Evolutionary conservation across 2,888 invertebrate genomes (phyloP).

Genomic region (Euclidia mi): DNA sequence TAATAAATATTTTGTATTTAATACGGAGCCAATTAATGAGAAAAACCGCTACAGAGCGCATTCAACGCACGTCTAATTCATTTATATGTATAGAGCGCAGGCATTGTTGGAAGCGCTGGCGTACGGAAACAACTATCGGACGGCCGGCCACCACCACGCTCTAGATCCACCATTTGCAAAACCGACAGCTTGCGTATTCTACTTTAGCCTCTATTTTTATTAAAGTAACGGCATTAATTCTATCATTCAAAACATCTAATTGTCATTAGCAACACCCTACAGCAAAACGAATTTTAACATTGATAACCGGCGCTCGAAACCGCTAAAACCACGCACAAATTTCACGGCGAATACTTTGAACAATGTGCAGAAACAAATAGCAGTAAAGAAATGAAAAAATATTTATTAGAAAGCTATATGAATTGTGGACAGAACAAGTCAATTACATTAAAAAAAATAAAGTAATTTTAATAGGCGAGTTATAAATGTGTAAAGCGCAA

Average conservation of each 20-base stretch:
- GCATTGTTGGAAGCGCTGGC: constrained; percentile 30
- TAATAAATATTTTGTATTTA: constrained; percentile 31
- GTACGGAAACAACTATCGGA: constrained; percentile 42
- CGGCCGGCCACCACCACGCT: constrained; percentile 41
- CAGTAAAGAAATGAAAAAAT: constrained; percentile 6
- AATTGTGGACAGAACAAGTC: constrained; percentile 20
- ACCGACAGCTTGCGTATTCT: constrained; percentile 8
- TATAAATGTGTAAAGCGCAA: constrained; percentile 60
- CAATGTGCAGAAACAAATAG: constrained; percentile 5
- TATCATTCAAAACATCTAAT: constrained; percentile 3
- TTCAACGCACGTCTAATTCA: constrained; percentile 16
- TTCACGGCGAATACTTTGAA: background rate
- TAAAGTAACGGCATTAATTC: background rate
- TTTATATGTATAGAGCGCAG: constrained; percentile 34
- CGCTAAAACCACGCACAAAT: constrained; percentile 1
- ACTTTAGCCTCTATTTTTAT: constrained; percentile 23
- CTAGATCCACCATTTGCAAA: constrained; percentile 53
- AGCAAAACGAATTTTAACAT: constrained; percentile 6
- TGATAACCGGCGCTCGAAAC: background rate
- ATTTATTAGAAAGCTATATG: constrained; percentile 31
- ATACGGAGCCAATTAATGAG: constrained; percentile 34
- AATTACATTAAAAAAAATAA: constrained; percentile 22
- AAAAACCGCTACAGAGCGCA: constrained; percentile 16
- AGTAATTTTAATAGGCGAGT: constrained; percentile 46
- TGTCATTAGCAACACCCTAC: constrained; percentile 2